Percentiles rank a stretch among this genome's conserved stretches.
phyloP scores from a whole-genome alignment of 2,797 vertebrate genomes.

The Lagothrix lagotricha region DNA sequence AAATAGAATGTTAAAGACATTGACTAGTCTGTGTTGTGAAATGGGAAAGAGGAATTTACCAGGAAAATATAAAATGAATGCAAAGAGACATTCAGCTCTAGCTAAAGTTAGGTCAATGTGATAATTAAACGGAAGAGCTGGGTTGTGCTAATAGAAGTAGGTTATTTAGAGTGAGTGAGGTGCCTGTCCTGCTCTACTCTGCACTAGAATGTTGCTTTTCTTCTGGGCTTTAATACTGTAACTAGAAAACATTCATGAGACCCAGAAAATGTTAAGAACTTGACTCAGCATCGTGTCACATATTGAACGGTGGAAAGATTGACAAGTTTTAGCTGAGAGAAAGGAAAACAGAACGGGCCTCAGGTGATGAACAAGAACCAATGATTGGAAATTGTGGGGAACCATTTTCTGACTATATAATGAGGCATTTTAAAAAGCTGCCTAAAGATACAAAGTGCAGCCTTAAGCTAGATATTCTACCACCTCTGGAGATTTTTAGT shows the following conservation, averaged over 20 bases:
- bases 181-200: background rate
- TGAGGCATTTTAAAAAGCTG: background rate
- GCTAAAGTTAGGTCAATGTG: background rate
- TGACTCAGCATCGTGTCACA: background rate
- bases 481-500: background rate
- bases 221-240: background rate
- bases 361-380: background rate
- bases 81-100: background rate
- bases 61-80: background rate
- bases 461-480: background rate
- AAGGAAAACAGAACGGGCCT: background rate
- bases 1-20: background rate
- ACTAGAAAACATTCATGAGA: background rate
- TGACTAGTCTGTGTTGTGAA: background rate
- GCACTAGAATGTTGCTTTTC: background rate
- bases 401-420: background rate
- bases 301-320: background rate
- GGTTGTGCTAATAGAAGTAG: background rate
- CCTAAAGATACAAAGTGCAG: background rate
- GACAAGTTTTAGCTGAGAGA: background rate
- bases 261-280: background rate
- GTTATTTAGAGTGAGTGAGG: background rate
- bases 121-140: background rate
- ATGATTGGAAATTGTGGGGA: background rate
- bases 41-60: background rate